Conservation (phyloP, 2,113 vertebrate genomes). For the Gopherus evgoodei region DNA sequence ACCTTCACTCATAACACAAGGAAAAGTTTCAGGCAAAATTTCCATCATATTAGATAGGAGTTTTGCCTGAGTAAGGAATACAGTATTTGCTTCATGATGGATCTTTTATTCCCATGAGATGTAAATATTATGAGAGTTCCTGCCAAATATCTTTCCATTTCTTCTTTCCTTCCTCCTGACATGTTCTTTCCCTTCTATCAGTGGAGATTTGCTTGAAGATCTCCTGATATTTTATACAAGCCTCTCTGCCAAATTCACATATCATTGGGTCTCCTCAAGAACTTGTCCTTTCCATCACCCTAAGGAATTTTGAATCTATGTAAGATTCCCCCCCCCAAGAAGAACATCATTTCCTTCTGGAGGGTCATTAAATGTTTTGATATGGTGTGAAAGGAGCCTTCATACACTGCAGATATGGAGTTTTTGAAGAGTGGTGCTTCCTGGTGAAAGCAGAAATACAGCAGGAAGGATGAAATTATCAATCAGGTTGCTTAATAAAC, state of each 20-base stretch:
- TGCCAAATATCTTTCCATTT: not conserved
- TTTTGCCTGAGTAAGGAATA: not conserved
- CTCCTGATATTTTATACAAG: not conserved
- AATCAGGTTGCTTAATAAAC: not conserved
- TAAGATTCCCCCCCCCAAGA: not conserved
- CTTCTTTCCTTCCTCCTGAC: not conserved
- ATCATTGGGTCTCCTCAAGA: not conserved
- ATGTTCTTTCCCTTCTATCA: not conserved
- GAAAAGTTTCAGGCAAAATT: not conserved
- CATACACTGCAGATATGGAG: not conserved
- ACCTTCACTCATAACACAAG: not conserved
- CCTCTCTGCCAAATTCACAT: not conserved
- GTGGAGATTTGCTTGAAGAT: not conserved
- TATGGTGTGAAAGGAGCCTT: not conserved
- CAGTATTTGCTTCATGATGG: not conserved
- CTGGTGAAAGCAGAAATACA: not conserved
- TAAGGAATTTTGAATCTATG: not conserved
- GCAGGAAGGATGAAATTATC: not conserved
- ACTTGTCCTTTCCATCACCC: not conserved
- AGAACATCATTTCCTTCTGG: not conserved
- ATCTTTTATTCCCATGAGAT: not conserved
- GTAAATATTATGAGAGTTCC: not conserved
- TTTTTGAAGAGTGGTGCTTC: not conserved
- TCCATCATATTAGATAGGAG: not conserved
- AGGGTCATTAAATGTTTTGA: not conserved